These are phyloP conservation scores for Chondrilla cf. caribensis DNA, from an alignment of 37 sponge, comb jelly and placozoan genomes.

Conservation along the genomic window DNA sequence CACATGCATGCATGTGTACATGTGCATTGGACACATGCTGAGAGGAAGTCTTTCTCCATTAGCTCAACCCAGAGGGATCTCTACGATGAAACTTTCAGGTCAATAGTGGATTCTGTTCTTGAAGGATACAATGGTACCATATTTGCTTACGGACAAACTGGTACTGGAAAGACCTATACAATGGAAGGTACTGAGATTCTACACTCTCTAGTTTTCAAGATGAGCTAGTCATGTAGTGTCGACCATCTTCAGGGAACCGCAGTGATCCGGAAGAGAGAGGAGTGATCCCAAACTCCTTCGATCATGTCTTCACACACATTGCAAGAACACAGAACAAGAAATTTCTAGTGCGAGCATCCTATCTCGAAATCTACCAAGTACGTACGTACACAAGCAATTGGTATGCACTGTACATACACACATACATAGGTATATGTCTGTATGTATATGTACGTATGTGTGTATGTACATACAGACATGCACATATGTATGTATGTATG, in stretches of 20 bases:
- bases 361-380: slow-evolving; percentile 98
- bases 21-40: neutral
- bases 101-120: slow-evolving; percentile 84
- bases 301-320: slow-evolving; percentile 95
- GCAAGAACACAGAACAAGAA: slow-evolving; percentile 78
- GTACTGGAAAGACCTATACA: slow-evolving; percentile 96
- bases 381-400: neutral
- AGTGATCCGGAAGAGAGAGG: slow-evolving; percentile 70
- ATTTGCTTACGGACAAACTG: slow-evolving; percentile 99
- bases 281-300: slow-evolving; percentile 94
- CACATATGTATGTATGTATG: neutral
- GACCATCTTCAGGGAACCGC: slow-evolving; percentile 38
- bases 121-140: slow-evolving; percentile 95
- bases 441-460: neutral
- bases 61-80: slow-evolving; percentile 87
- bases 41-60: neutral
- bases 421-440: neutral
- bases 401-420: too few species aligned
- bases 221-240: neutral
- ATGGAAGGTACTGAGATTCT: slow-evolving; percentile 80
- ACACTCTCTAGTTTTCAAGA: neutral
- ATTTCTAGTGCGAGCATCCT: slow-evolving; percentile 92
- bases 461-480: neutral
- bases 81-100: slow-evolving; percentile 83
- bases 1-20: neutral